Evolutionary conservation across 2,113 vertebrate species (phyloP), one percentile per base, ranked within the genome.

Genomic region (Centropristis striata): DNA sequence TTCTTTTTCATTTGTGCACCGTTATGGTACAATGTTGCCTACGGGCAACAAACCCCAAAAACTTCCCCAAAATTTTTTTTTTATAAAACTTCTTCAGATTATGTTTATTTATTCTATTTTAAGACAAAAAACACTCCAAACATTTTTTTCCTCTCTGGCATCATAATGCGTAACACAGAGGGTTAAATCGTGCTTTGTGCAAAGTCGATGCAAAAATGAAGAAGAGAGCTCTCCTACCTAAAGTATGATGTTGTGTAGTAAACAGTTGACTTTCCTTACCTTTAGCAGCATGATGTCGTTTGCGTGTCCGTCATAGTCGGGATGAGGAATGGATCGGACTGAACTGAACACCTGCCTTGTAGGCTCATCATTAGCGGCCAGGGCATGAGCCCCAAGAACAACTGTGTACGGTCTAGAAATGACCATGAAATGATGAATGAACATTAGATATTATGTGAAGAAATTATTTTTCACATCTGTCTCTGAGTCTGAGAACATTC

Each of bases 261-360:
- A 51, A 25, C 21, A 25, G 23, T 23, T 28, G 50, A 57, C 12
- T 18, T 2, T 54, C 37, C 46, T 64, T 69, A 96, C 95, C 93
- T 93, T 90, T 1, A 96, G 79, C 3, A 96, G 93, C 94, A 95
- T 95, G 79, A 96, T 90, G 41, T 96, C 95, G 32, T 87, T 90
- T 16, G 10, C 42, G 13, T 77, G 72, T 3, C 74, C 50, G 7
- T 83, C 74, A n/a, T 88, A 93, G 25, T 14, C 0, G 20, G 93
- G 92, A 71, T 94, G 86, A 47, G 59, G 84, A 70, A 94, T 67
- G n/a, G 50, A 46, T 4, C 21, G 37, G 28, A 73, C 0, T 20
- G 59, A 14, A 0, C 8, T 20, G 50, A 90, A 44, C 20, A 70
- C 32, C 75, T 92, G 93, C 85, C 69, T 86, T 2, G 88, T 71